Evolutionary conservation across 2,797 vertebrate genomes (phyloP).

Genomic region (Channallabes apus): DNA sequence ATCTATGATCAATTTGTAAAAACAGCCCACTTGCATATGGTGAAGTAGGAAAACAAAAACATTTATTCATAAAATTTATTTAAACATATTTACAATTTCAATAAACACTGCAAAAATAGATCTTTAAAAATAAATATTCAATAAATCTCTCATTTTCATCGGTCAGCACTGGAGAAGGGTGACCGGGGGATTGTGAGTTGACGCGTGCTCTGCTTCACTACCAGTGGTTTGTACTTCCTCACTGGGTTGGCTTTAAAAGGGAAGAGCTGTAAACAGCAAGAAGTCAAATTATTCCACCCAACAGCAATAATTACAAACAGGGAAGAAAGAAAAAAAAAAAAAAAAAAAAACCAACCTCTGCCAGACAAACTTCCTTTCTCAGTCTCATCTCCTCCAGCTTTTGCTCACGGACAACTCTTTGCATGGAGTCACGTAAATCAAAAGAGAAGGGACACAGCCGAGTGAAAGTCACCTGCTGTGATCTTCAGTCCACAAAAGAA

Average conservation of each 20-base stretch:
- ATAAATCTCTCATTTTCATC: not conserved
- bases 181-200: slow-evolving; percentile 2
- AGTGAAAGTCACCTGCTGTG: not conserved
- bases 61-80: no score
- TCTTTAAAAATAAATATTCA: not conserved
- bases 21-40: no score
- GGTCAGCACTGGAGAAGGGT: slow-evolving; percentile 2
- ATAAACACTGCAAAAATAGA: not conserved
- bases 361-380: not conserved
- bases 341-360: not conserved
- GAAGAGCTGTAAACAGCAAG: not conserved
- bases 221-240: slow-evolving; percentile 39
- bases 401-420: slow-evolving; percentile 11
- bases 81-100: not conserved
- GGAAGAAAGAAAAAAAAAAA: not conserved
- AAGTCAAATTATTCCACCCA: not conserved
- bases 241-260: slow-evolving; percentile 35
- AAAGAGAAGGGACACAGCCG: slow-evolving; percentile 24
- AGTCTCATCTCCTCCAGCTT: slow-evolving; percentile 5
- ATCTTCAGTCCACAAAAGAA: not conserved
- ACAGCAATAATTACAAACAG: not conserved
- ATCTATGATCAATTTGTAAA: no score
- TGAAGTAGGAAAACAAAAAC: no score
- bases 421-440: slow-evolving; percentile 30
- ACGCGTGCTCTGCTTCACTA: not conserved